Evolutionary conservation across 2,113 vertebrate species (phyloP), one percentile per base, ranked within the genome.

Genomic region (Struthidea cinerea): DNA sequence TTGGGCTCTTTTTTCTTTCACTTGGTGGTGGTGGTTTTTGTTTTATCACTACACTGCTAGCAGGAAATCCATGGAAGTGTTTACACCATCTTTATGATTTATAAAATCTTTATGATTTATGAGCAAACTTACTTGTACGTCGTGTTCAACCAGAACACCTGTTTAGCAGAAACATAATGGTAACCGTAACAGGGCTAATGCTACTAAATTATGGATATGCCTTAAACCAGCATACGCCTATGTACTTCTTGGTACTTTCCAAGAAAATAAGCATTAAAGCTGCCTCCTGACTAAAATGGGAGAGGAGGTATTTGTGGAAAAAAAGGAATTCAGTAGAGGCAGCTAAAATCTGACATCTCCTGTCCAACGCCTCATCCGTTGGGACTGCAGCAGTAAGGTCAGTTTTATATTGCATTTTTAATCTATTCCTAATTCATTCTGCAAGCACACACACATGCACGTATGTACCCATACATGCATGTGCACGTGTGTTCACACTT

Each of bases 71-170:
- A 50, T 24, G 23, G 17, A 46, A 57, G 11, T 21, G 7, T 95
- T 95, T 84, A 24, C 0, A 3, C 30, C 52, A 46, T 35, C 27
- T 74, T 74, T 55, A 63, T 19, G 24, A 56, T 70, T 73, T 65
- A 23, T 27, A 46, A 69, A 88, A 44, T 46, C 59, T 76, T 76
- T n/a, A 53, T 26, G 23, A 47, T 63, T 82, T 61, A 19, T 47
- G 70, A 86, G 11, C 30, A 64, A 79, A 60, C 17, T 55, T 59
- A 52, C 2, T 78, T 79, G 61, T 60, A 19, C 20, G 21, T 53
- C 1, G 0, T 16, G 32, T 86, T 77, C 0, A 0, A 69, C 50
- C 13, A 86, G 35, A 73, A 49, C 8, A 65, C 26, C 18, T 52
- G 7, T 73, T 88, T 59, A 83, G 44, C 79, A 86, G 53, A 60